Percentiles rank a stretch among this genome's conserved stretches.
phyloP scores from a whole-genome alignment of 2,888 invertebrate genomes.

The Dastarcus helophoroides region DNA sequence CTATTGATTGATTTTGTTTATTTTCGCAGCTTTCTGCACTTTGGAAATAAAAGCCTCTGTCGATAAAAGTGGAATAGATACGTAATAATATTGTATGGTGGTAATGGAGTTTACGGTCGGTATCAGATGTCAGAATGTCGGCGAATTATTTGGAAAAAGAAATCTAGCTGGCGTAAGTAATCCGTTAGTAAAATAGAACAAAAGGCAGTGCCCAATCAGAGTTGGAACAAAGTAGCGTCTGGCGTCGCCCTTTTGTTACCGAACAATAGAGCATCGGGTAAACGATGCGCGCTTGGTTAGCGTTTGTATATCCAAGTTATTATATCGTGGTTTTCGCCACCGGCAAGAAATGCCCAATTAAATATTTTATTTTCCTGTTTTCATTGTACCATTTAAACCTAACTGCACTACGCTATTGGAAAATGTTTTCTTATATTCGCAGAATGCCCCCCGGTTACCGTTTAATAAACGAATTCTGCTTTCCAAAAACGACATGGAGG shows the following conservation, averaged over 20 bases:
- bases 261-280: slow-evolving; percentile 33
- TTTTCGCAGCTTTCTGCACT: too few relatives aligned
- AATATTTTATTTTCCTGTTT: slow-evolving; percentile 31
- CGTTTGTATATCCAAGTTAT: slow-evolving; percentile 34
- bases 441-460: too few relatives aligned
- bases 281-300: slow-evolving; percentile 35
- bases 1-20: too few relatives aligned
- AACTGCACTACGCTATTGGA: too few relatives aligned
- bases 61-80: too few relatives aligned
- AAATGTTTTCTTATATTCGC: too few relatives aligned
- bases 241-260: slow-evolving; percentile 33
- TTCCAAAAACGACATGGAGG: too few relatives aligned
- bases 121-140: slow-evolving; percentile 20
- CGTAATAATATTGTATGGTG: too few relatives aligned
- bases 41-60: too few relatives aligned
- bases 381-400: too few relatives aligned
- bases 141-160: slow-evolving; percentile 26
- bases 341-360: slow-evolving; percentile 33
- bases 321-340: slow-evolving; percentile 29
- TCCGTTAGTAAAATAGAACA: slow-evolving; percentile 33
- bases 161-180: slow-evolving; percentile 32
- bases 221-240: slow-evolving; percentile 33
- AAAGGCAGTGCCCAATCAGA: slow-evolving; percentile 34
- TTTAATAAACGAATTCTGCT: too few relatives aligned
- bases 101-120: slow-evolving; percentile 13